Base-by-base conservation (phyloP, 2,888 invertebrate genomes). In the Caenorhabditis macrosperma region DNA sequence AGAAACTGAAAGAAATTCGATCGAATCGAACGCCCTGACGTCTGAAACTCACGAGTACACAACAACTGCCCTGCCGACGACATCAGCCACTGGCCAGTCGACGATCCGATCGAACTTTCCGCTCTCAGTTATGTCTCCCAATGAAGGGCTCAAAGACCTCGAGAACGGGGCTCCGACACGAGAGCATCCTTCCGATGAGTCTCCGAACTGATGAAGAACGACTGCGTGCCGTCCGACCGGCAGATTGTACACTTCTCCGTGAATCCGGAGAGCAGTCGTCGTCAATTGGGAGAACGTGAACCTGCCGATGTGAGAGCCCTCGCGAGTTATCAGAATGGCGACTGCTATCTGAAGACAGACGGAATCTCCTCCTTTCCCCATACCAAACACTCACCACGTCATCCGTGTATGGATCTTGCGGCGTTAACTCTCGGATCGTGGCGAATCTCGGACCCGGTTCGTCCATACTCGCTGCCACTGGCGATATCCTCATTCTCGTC, bases 151-250 rank as follows among this genome's bases (percentile, higher is more conserved):
- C 33, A 72, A 38, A 0, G 72, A 72, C 28, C 55, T 72, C 0
- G 75, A 74, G 46, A 82, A 80, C 28, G 84, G 84, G 35, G 80
- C 75, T 10, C 84, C 84, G 30, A 84, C 78, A 7, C 82, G 33
- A 10, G 77, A 44, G 17, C 84, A 84, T 35, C 79, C 79, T 48
- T 81, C 81, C 1, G 84, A 82, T 1, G 80, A 75, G 35, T 86
- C 86, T 4, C 86, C 86, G 38, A 82, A 86, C 38, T 85, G 81
- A 50, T 86, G 86, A 1, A 86, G 61, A 2, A 85, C 82, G 7
- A 86, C 69, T 17, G 86, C 86, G 59, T 86, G 83, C n/a, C 72
- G 54, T 1, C 85, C 83, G 3, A 59, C 35, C 22, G 80, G 74
- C 12, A 86, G 60, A 2, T 61, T 64, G 30, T 72, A 61, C 1